These are phyloP conservation scores for Maccullochella peelii DNA, from an alignment of 2,113 vertebrate species.

Conservation along the genomic window DNA sequence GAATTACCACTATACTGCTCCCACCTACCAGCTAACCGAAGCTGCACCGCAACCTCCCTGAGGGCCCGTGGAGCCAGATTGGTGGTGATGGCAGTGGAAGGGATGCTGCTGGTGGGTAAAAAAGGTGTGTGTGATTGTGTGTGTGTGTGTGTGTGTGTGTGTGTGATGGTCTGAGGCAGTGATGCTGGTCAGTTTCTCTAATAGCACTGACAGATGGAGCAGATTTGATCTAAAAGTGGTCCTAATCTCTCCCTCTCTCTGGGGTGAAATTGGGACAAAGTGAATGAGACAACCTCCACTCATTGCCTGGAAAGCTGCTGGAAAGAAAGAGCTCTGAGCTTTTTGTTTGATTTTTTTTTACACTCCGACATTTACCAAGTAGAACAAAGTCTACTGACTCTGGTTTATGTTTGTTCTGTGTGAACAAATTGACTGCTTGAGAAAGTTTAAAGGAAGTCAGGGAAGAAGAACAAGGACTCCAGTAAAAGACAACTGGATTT, in stretches of 20 bases:
- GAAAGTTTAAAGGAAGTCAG: slow-evolving; percentile 18
- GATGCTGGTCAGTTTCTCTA: slow-evolving; percentile 80
- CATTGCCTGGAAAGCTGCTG: slow-evolving; percentile 23
- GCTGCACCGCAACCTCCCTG: slow-evolving; percentile 46
- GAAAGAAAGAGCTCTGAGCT: slow-evolving; percentile 19
- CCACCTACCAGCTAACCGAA: slow-evolving; percentile 43
- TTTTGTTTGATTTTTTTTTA: slow-evolving; percentile 2
- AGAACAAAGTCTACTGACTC: slow-evolving; percentile 16
- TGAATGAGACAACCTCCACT: slow-evolving; percentile 49
- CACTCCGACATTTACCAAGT: slow-evolving; percentile 13
- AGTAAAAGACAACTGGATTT: not conserved
- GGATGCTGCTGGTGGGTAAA: slow-evolving; percentile 48
- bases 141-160: slow-evolving; percentile 19
- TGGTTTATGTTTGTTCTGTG: slow-evolving; percentile 23
- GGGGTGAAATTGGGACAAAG: slow-evolving; percentile 59
- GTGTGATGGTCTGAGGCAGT: slow-evolving; percentile 37
- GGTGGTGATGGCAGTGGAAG: slow-evolving; percentile 44
- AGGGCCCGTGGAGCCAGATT: slow-evolving; percentile 54
- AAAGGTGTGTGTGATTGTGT: slow-evolving; percentile 9
- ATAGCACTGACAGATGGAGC: slow-evolving; percentile 85
- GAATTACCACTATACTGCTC: slow-evolving; percentile 67
- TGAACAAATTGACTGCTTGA: slow-evolving; percentile 26
- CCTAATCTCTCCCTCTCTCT: slow-evolving; percentile 69
- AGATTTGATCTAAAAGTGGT: slow-evolving; percentile 82
- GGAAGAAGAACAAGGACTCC: slow-evolving; percentile 12